These are phyloP conservation scores for Seira ritae DNA, from an alignment of 2,888 invertebrate genomes.

Conservation along the genomic window DNA sequence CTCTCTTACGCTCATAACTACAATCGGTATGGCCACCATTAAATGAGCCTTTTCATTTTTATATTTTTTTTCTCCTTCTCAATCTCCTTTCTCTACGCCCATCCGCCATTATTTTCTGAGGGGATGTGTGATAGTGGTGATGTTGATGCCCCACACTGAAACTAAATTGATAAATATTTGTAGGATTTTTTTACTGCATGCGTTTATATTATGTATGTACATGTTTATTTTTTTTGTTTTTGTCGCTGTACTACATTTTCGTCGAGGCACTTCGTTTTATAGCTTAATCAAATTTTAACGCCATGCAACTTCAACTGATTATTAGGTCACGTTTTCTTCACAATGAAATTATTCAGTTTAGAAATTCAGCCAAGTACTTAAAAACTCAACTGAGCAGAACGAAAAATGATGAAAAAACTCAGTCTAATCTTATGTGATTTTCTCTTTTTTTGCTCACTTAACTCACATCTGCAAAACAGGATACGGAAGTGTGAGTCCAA, in stretches of 20 bases:
- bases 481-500: constrained; percentile 73
- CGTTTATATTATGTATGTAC: too few species aligned
- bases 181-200: too few species aligned
- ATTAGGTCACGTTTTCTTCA: too few species aligned
- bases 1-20: constrained; percentile 94
- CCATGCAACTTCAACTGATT: too few species aligned
- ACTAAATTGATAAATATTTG: too few species aligned
- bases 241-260: too few species aligned
- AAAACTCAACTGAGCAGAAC: too few species aligned
- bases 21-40: constrained; percentile 85
- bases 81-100: neutral
- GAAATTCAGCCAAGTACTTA: neutral
- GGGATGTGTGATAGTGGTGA: neutral
- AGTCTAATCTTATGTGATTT: neutral
- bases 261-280: too few species aligned
- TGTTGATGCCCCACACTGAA: too few species aligned
- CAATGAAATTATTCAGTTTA: too few species aligned
- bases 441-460: neutral
- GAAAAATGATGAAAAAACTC: neutral
- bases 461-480: constrained; percentile 52
- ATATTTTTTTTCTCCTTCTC: constrained; percentile 11
- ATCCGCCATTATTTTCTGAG: neutral
- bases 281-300: too few species aligned
- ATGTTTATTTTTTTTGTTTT: too few species aligned
- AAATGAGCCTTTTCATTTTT: constrained; percentile 26